A percentile compares a stretch with the other conserved stretches of the same genome.
Evolutionary conservation across 2,113 vertebrate genomes (phyloP).

Genomic region (Sturnira hondurensis): DNA sequence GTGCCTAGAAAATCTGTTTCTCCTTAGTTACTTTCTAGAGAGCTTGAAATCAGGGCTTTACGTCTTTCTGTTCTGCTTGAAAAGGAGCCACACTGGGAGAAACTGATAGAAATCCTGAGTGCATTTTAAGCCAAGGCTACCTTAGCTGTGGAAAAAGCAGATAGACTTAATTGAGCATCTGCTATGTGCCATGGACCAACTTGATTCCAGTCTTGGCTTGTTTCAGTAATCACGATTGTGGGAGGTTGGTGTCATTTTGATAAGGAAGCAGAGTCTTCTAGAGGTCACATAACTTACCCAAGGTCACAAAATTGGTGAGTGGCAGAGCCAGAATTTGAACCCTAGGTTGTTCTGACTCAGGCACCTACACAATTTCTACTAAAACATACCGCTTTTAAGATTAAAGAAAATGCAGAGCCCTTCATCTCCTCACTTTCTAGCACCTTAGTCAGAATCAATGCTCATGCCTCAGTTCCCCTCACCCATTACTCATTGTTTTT

Average conservation of each 20-base stretch:
- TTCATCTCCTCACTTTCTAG: background rate
- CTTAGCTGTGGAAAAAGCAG: background rate
- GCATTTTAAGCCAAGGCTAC: background rate
- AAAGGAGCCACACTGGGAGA: background rate
- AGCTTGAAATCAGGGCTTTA: background rate
- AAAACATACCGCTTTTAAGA: background rate
- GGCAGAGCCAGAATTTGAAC: background rate
- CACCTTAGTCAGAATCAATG: background rate
- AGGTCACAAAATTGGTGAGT: background rate
- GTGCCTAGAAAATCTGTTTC: background rate
- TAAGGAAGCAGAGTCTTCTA: background rate
- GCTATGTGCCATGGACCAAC: background rate
- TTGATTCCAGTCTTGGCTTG: background rate
- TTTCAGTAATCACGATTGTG: background rate
- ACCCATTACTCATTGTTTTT: background rate
- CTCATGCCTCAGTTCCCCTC: background rate
- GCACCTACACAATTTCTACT: background rate
- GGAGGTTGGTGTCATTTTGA: background rate
- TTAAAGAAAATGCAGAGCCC: background rate
- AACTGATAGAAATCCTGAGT: background rate
- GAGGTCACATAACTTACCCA: background rate
- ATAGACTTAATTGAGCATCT: background rate
- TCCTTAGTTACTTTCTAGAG: background rate
- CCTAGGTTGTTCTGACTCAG: background rate
- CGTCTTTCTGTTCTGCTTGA: background rate